Evolutionary conservation across 2,797 vertebrate species (phyloP).

Genomic region (Sebastes hubbsi): DNA sequence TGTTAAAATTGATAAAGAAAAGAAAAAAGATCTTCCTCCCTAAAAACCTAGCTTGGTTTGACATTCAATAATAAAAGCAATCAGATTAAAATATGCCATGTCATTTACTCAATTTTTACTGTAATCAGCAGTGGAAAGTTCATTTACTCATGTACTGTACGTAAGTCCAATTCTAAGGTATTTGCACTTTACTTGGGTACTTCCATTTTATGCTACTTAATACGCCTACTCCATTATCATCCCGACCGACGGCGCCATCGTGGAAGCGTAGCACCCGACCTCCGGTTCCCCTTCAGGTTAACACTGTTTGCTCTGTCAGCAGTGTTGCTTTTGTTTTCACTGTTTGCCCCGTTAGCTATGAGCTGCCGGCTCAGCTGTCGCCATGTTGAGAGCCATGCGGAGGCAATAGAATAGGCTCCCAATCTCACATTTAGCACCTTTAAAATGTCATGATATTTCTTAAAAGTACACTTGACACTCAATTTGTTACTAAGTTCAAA

Average conservation of each 20-base stretch:
- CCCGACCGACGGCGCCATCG: too few relatives aligned
- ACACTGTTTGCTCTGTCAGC: too few relatives aligned
- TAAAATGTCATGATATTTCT: not conserved
- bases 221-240: too few relatives aligned
- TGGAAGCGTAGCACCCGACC: too few relatives aligned
- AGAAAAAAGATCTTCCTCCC: slow-evolving; percentile 1
- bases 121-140: not conserved
- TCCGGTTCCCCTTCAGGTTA: too few relatives aligned
- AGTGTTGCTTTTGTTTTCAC: too few relatives aligned
- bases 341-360: too few relatives aligned
- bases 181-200: not conserved
- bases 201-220: too few relatives aligned
- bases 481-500: not conserved
- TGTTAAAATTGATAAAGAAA: not conserved
- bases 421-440: too few relatives aligned
- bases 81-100: not conserved
- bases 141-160: not conserved
- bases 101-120: not conserved
- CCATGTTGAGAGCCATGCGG: too few relatives aligned
- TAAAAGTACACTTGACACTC: not conserved
- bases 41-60: not conserved
- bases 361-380: too few relatives aligned
- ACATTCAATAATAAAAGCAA: not conserved
- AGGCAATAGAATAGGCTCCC: too few relatives aligned
- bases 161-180: not conserved